Conservation (phyloP, 2,797 vertebrate genomes). For the Telmatherina bonti region DNA sequence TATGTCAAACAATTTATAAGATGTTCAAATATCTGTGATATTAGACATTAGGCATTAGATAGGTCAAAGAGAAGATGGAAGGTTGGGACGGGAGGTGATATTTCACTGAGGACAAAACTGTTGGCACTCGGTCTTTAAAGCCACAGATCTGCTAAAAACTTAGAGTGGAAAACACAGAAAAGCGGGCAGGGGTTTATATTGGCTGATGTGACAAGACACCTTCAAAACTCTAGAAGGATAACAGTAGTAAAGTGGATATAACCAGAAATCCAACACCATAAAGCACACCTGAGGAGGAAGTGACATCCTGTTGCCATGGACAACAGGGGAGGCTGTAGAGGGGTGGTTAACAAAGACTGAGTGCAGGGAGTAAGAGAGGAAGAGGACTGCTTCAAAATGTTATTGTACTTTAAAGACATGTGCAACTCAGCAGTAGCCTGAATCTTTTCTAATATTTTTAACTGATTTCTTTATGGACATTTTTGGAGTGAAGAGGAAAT, state of each 20-base stretch:
- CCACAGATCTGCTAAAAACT: too few relatives aligned
- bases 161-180: background rate
- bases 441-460: slow-evolving; percentile 1
- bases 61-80: too few relatives aligned
- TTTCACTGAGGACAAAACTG: too few relatives aligned
- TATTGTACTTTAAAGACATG: background rate
- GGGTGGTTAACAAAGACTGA: slow-evolving; percentile 41
- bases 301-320: slow-evolving; percentile 66
- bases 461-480: background rate
- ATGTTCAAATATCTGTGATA: too few relatives aligned
- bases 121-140: too few relatives aligned
- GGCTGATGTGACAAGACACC: background rate
- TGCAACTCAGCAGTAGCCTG: background rate
- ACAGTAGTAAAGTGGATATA: background rate
- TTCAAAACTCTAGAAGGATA: background rate
- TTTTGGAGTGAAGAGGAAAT: background rate
- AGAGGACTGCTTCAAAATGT: slow-evolving; percentile 25
- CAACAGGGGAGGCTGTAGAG: slow-evolving; percentile 43
- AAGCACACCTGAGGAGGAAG: slow-evolving; percentile 71
- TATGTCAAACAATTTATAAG: too few relatives aligned
- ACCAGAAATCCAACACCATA: slow-evolving; percentile 60
- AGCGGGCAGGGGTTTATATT: fast-evolving
- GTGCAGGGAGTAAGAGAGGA: slow-evolving; percentile 18
- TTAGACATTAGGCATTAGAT: too few relatives aligned
- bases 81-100: too few relatives aligned